phyloP scores from a whole-genome alignment of 2,113 vertebrate genomes.

The Natator depressus region DNA sequence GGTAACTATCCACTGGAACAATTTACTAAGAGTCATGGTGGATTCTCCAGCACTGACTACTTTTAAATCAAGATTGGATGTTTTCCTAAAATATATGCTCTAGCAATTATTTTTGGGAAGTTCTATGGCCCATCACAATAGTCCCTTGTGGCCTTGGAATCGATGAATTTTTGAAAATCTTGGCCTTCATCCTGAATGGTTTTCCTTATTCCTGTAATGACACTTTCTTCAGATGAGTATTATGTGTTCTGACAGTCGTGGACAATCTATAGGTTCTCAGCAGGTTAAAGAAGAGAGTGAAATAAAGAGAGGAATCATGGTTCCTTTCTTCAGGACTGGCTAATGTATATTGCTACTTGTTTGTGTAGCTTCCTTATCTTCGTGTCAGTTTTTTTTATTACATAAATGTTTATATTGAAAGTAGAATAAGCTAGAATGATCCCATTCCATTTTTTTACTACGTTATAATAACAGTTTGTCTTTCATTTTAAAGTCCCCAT shows the following conservation, averaged over 20 bases:
- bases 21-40: too few species aligned
- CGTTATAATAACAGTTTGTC: constrained; percentile 22
- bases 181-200: background rate
- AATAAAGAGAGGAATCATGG: background rate
- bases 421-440: background rate
- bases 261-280: too few species aligned
- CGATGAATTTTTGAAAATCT: background rate
- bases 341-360: background rate
- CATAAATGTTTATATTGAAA: constrained; percentile 5
- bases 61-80: too few species aligned
- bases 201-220: background rate
- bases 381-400: background rate
- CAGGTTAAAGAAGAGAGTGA: background rate
- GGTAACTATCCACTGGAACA: too few species aligned
- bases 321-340: background rate
- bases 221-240: background rate
- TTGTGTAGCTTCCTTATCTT: background rate
- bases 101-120: too few species aligned
- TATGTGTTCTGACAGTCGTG: background rate
- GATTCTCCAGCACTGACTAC: too few species aligned
- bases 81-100: too few species aligned
- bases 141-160: too few species aligned
- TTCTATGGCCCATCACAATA: too few species aligned
- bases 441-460: background rate
- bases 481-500: constrained; percentile 5